Evolutionary conservation across 2,888 invertebrate species (phyloP).

Genomic region (Nowickia ferox): DNA sequence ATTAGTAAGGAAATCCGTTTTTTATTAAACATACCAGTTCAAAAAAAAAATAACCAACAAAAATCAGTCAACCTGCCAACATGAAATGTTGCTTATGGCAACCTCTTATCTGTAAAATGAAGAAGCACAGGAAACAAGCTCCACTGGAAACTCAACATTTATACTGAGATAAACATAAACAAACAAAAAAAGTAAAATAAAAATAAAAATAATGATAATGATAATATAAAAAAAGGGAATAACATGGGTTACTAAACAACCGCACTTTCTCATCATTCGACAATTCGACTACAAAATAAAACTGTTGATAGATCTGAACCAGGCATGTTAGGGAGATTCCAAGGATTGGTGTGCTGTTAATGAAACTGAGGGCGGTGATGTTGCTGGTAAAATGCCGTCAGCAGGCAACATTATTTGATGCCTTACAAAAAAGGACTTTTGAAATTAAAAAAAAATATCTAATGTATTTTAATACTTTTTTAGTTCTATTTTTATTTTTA

Average conservation of each 20-base stretch:
- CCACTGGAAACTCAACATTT: slow-evolving; percentile 17
- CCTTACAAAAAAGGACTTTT: slow-evolving; percentile 39
- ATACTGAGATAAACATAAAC: slow-evolving; percentile 28
- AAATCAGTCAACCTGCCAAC: slow-evolving; percentile 2
- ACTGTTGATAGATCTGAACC: slow-evolving; percentile 23
- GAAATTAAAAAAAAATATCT: not conserved
- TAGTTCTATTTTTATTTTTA: slow-evolving; percentile 19
- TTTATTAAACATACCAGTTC: not conserved
- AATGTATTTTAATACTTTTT: not conserved
- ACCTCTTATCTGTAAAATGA: slow-evolving; percentile 57
- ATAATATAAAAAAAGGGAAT: slow-evolving; percentile 29
- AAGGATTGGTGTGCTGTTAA: slow-evolving; percentile 22
- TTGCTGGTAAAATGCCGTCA: slow-evolving; percentile 50
- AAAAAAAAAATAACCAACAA: not conserved
- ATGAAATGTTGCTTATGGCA: slow-evolving; percentile 59
- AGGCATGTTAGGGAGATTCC: not conserved
- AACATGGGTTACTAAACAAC: slow-evolving; percentile 71
- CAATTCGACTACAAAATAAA: slow-evolving; percentile 39
- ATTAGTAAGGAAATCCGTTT: slow-evolving; percentile 68
- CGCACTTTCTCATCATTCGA: slow-evolving; percentile 59
- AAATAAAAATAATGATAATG: slow-evolving; percentile 13
- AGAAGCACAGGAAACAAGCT: slow-evolving; percentile 48
- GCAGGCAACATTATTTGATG: slow-evolving; percentile 31
- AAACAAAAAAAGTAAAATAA: not conserved
- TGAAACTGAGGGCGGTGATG: slow-evolving; percentile 29